Conservation (phyloP, 2,113 vertebrate genomes). For the Aegithalos caudatus region DNA sequence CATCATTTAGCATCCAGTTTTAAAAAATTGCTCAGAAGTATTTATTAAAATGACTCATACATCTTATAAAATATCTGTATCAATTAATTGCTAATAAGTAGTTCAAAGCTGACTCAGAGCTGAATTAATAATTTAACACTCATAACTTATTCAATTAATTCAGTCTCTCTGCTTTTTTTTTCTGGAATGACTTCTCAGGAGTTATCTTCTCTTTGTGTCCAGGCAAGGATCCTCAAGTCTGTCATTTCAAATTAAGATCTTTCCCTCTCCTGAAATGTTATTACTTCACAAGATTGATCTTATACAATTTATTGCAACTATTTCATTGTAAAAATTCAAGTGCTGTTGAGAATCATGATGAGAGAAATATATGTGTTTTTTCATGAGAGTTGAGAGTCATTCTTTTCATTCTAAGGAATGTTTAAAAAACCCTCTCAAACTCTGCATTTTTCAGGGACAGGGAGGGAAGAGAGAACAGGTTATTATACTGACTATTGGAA, state of each 20-base stretch:
- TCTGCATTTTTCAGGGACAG: not conserved
- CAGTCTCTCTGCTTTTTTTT: not conserved
- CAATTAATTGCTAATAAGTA: slow-evolving; percentile 7
- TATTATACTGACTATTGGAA: not conserved
- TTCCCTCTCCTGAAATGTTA: not conserved
- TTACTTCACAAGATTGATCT: not conserved
- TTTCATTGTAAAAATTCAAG: not conserved
- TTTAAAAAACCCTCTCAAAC: not conserved
- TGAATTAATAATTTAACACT: slow-evolving; percentile 28
- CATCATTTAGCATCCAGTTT: not conserved
- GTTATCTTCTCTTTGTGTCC: not conserved
- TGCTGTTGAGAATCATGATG: not conserved
- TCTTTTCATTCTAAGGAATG: not conserved
- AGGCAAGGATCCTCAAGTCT: not conserved
- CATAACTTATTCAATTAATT: not conserved
- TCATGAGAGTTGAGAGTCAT: not conserved
- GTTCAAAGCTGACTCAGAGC: not conserved
- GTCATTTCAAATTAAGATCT: slow-evolving; percentile 2
- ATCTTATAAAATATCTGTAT: not conserved
- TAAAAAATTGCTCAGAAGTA: not conserved
- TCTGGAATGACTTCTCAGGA: not conserved
- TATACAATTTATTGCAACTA: not conserved
- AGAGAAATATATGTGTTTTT: not conserved
- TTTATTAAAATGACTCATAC: not conserved
- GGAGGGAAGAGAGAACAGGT: not conserved